A percentile compares a stretch with the other conserved stretches of the same genome.
Evolutionary conservation across 1,140 invertebrate genomes (phyloP).

Genomic region (Drosophila parabipectinata): DNA sequence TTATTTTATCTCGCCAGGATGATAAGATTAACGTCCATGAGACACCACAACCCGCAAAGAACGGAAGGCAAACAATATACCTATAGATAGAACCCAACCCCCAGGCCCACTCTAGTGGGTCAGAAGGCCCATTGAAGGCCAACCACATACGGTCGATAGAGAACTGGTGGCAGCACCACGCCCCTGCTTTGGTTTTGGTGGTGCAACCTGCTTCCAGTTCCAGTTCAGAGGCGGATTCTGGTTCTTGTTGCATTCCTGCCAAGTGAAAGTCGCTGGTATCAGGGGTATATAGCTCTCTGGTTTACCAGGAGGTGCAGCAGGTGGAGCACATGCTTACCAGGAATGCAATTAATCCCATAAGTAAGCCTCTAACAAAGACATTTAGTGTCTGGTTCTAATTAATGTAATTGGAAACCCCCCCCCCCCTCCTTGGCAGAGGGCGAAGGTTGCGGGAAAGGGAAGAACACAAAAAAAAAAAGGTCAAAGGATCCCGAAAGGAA

Average conservation of each 20-base stretch:
- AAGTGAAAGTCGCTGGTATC: conserved; percentile 61
- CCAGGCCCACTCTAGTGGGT: conserved; percentile 24
- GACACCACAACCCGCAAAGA: not conserved
- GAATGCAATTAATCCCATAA: conserved; percentile 3
- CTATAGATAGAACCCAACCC: not conserved
- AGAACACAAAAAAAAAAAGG: conserved; percentile 14
- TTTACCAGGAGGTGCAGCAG: not conserved
- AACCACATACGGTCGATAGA: conserved; percentile 6
- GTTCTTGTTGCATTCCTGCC: conserved; percentile 56
- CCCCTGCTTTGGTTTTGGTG: not conserved
- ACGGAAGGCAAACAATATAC: too few species aligned
- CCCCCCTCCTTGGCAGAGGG: too few species aligned
- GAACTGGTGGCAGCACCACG: too few species aligned
- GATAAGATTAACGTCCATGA: conserved; percentile 37
- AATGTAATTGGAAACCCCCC: conserved; percentile 53
- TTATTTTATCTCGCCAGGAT: conserved; percentile 40
- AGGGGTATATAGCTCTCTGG: conserved; percentile 45
- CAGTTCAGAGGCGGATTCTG: conserved; percentile 18
- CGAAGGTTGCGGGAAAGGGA: not conserved
- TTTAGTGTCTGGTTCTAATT: conserved; percentile 14
- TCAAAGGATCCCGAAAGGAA: conserved; percentile 32
- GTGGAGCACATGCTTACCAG: not conserved
- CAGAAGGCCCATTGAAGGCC: conserved; percentile 41
- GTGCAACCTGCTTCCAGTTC: conserved; percentile 16
- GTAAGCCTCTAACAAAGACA: not conserved